These are phyloP conservation scores for Ceriagrion tenellum DNA, from an alignment of 2,888 invertebrate species.

Conservation along the genomic window DNA sequence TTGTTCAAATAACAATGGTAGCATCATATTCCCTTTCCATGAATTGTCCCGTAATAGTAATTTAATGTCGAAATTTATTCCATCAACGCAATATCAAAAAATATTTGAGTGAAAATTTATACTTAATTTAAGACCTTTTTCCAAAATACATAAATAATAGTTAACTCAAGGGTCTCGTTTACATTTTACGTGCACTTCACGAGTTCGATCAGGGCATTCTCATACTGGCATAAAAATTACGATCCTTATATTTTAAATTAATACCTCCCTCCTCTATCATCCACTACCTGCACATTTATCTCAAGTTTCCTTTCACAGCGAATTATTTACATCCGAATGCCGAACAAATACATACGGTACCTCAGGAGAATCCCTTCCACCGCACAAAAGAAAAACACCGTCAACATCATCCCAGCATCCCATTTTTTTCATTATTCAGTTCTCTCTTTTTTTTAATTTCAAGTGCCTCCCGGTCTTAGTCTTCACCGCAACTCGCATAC, in stretches of 20 bases:
- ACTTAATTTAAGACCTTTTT: too few relatives aligned
- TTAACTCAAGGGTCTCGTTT: neutral
- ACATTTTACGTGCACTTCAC: neutral
- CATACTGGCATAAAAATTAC: neutral
- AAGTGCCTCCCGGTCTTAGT: neutral
- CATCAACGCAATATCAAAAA: too few relatives aligned
- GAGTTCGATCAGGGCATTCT: neutral
- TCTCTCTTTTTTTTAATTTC: slow-evolving; percentile 45
- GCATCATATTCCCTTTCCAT: too few relatives aligned
- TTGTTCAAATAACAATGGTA: too few relatives aligned
- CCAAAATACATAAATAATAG: neutral
- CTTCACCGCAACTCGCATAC: slow-evolving; percentile 9
- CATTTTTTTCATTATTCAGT: slow-evolving; percentile 26
- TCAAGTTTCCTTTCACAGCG: neutral
- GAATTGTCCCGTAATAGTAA: too few relatives aligned
- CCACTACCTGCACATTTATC: neutral
- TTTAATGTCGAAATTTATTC: too few relatives aligned
- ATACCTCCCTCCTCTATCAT: neutral
- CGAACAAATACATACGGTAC: neutral
- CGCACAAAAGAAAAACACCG: neutral
- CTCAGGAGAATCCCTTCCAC: neutral
- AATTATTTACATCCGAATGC: neutral
- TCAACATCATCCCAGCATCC: slow-evolving; percentile 9
- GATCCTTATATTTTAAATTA: neutral
- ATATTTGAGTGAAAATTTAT: too few relatives aligned